These are phyloP conservation scores for Tiliqua scincoides DNA, from an alignment of 2,113 vertebrate species.

Conservation along the genomic window DNA sequence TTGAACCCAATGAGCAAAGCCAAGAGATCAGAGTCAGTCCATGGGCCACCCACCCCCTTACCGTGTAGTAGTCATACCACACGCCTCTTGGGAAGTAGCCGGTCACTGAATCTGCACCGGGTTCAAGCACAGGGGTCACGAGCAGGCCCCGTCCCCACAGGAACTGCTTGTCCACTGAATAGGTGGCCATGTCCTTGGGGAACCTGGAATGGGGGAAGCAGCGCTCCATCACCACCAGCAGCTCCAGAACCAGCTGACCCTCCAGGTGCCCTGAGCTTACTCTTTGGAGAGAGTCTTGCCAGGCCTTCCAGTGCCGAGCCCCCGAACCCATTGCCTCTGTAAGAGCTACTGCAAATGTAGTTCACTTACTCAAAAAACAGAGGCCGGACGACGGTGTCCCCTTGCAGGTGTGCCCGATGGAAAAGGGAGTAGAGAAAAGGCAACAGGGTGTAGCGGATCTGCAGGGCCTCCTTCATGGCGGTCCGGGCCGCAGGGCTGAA, in stretches of 20 bases:
- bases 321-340: too few species aligned
- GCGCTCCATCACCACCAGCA: rapidly evolving
- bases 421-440: constrained; percentile 90
- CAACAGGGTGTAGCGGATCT: constrained; percentile 86
- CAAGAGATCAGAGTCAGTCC: not conserved
- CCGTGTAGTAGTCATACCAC: constrained; percentile 89
- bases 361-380: constrained; percentile 86
- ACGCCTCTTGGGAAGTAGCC: constrained; percentile 84
- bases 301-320: too few species aligned
- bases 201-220: constrained; percentile 66
- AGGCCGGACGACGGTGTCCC: constrained; percentile 83
- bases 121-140: constrained; percentile 85
- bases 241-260: too few species aligned
- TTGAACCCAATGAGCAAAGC: not conserved
- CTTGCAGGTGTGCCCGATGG: constrained; percentile 81
- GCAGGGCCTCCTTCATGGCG: constrained; percentile 83
- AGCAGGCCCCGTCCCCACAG: constrained; percentile 85
- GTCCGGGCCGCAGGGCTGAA: constrained; percentile 79
- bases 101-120: constrained; percentile 70
- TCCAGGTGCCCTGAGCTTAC: too few species aligned
- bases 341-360: not conserved
- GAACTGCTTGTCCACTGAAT: constrained; percentile 85
- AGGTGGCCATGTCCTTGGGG: constrained; percentile 77
- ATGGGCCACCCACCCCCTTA: constrained; percentile 23
- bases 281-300: too few species aligned